These are phyloP conservation scores for Drosophila quinaria DNA, from an alignment of 2,888 invertebrate species.

Conservation along the genomic window DNA sequence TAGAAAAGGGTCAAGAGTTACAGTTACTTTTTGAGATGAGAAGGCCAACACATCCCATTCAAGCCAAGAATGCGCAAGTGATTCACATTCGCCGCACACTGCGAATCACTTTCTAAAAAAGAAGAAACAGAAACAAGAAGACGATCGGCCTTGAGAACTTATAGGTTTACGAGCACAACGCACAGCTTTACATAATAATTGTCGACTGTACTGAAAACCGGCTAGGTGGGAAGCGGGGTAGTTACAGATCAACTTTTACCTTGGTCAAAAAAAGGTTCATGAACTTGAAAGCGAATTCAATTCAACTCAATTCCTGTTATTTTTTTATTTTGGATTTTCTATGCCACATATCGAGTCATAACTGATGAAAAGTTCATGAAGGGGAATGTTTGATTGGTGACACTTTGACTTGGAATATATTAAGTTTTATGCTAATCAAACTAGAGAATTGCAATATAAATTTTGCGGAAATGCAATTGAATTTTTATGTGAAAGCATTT, in stretches of 20 bases:
- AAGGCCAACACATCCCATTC: not conserved
- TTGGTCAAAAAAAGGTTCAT: constrained; percentile 51
- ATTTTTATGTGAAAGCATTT: not conserved
- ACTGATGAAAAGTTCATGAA: constrained; percentile 5
- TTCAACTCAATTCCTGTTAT: constrained; percentile 1
- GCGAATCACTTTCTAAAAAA: constrained; percentile 25
- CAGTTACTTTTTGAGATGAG: not conserved
- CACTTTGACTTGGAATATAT: not conserved
- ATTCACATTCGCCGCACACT: constrained; percentile 12
- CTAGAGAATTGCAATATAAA: not conserved
- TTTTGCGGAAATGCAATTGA: constrained; percentile 9
- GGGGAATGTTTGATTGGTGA: constrained; percentile 3
- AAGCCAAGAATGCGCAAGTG: constrained; percentile 9
- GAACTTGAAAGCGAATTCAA: constrained; percentile 54
- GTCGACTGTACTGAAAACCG: not conserved
- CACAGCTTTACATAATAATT: constrained; percentile 65
- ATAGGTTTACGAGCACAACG: constrained; percentile 45
- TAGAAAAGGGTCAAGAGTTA: constrained; percentile 30
- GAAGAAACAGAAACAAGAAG: constrained; percentile 32
- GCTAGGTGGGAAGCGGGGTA: constrained; percentile 12
- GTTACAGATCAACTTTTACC: constrained; percentile 72
- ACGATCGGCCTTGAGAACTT: constrained; percentile 64
- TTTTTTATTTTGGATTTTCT: not conserved
- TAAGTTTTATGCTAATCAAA: constrained; percentile 14
- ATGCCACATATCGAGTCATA: not conserved